Conservation (phyloP, 2,797 vertebrate genomes). For the Chlorospingus flavigularis region DNA sequence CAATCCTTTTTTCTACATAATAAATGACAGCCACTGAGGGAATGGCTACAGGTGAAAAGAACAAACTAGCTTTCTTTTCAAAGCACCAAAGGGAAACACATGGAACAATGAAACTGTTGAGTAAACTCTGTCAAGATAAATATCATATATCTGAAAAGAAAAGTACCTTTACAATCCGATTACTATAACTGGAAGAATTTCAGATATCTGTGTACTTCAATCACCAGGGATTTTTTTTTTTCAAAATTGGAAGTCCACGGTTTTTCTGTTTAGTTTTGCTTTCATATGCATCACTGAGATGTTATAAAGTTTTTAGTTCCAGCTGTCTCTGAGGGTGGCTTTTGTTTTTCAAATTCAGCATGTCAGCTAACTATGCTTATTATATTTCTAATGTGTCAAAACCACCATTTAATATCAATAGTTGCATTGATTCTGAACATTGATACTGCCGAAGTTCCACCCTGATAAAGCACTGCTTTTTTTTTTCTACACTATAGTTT, state of each 20-base stretch:
- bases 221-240: neutral
- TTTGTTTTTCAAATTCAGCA: neutral
- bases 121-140: conserved; percentile 28
- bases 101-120: conserved; percentile 52
- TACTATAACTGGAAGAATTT: conserved; percentile 17
- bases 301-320: neutral
- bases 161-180: conserved; percentile 47
- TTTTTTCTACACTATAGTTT: neutral
- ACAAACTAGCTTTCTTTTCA: conserved; percentile 51
- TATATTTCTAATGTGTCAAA: neutral
- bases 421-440: neutral
- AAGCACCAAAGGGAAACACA: neutral
- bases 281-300: neutral
- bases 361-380: neutral
- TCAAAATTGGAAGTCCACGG: neutral
- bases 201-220: neutral
- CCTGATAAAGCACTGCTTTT: neutral
- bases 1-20: neutral
- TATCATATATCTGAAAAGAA: conserved; percentile 37
- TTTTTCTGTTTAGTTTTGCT: neutral
- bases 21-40: conserved; percentile 10
- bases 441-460: neutral
- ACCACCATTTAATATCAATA: neutral
- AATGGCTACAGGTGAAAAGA: conserved; percentile 28
- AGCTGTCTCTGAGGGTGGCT: neutral